Evolutionary conservation across 2,888 invertebrate species (phyloP), one percentile per base, ranked within the genome.

Genomic region (Andricus quercusramuli): DNA sequence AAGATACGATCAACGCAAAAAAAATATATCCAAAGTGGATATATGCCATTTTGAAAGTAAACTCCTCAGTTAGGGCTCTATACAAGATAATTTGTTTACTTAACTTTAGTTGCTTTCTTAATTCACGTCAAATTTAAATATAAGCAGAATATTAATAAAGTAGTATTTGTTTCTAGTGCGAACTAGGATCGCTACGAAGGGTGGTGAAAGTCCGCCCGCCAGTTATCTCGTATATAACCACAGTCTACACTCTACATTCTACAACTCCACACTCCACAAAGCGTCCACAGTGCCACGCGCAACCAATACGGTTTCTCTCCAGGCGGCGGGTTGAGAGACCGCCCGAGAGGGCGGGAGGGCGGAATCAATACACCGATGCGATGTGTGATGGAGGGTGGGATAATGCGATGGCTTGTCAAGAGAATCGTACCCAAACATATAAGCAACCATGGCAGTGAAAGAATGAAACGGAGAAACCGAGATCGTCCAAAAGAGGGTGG

Each of bases 341-440:
- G 44, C 44, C 4, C 15, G 47, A 15, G 15, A 47, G 47, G 47
- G 47, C 47, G 78, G 64, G 68, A 64, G 66, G 78, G 74, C 77
- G 80, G 79, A 82, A 82, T 82, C 82, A 82, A 82, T 82, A 82
- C 82, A 66, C 66, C 41, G 66, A 78, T 67, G 78, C 41, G 66
- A 79, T 67, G 82, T 77, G 79, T 76, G 62, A 80, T 80, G 80
- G 80, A 82, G 82, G 78, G 79, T 78, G 74, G 79, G 80, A 82
- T 79, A 64, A 78, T 79, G 79, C 82, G 70, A 78, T 79, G 68
- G 79, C 77, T 65, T 74, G 74, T 74, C 74, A 74, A 74, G 74
- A 51, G 74, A 74, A 74, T 74, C 74, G 74, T 56, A 44, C 25
- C 44, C 68, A 68, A 22, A 68, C 22, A 32, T 13, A 74, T 56